Evolutionary conservation across 2,113 vertebrate species (phyloP), one percentile per base, ranked within the genome.

Genomic region (Zapornia atra): DNA sequence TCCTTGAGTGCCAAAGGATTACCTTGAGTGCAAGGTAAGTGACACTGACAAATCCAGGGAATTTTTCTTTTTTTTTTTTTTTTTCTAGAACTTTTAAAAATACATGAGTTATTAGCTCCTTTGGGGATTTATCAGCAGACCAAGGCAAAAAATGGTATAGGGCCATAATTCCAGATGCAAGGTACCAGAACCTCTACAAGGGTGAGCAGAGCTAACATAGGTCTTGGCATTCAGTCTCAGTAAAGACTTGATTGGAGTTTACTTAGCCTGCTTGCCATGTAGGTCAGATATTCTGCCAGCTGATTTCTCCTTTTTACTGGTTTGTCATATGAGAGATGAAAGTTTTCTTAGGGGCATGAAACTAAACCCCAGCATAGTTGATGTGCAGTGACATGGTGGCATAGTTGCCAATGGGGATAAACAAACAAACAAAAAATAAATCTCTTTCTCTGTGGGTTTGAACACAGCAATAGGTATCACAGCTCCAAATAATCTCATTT

Each of bases 271-370:
- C 42, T 91, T 72, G 57, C 93, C 88, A 42, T 51, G n/a, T 77
- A 83, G 94, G 72, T 81, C 82, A 92, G 51, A 29, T 79, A 46
- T 72, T 85, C 48, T 46, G 56, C 72, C 70, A 92, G 12, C n/a
- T 94, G 77, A 83, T 46, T 83, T 95, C 40, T 94, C 48, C 83
- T 83, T 83, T 93, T 92, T 54, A 72, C 53, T 92, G 36, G n/a
- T 78, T 71, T 64, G 71, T 95, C 75, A 71, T 95, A 26, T 24
- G 61, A 78, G 28, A 96, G 92, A 86, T 72, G 70, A 89, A 79
- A 53, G 17, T 89, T 96, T 36, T 78, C 87, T 91, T 15, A 15
- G 5, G 76, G 85, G 24, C 40, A 88, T 83, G 63, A 79, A 76
- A 92, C 64, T 92, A 87, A 89, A 96, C 94, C 75, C 61, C 26